Evolutionary conservation across 2,113 vertebrate genomes (phyloP).

Genomic region (Eubucco bourcierii): DNA sequence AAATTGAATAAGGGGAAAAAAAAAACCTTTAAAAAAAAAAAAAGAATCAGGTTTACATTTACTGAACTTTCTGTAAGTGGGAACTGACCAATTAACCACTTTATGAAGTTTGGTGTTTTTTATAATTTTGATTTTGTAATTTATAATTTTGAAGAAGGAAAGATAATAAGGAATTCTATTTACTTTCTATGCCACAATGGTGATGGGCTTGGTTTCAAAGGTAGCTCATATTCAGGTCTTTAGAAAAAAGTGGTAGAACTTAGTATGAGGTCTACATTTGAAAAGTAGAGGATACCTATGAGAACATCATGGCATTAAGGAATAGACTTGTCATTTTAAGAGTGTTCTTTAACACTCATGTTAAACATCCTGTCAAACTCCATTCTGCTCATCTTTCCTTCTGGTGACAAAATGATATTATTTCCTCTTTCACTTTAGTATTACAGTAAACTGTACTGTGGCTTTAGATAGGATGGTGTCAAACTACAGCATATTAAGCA

Average conservation of each 20-base stretch:
- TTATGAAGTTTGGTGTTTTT: not conserved
- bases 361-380: not conserved
- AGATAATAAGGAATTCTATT: not conserved
- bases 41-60: not conserved
- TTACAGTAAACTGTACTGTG: not conserved
- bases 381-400: not conserved
- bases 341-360: not conserved
- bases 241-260: not conserved
- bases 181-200: not conserved
- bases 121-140: not conserved
- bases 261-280: not conserved
- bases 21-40: not conserved
- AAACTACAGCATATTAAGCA: conserved; percentile 14
- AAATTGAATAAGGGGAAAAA: not conserved
- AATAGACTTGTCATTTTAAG: not conserved
- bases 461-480: conserved; percentile 1
- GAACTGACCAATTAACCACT: not conserved
- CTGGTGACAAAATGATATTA: not conserved
- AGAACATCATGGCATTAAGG: not conserved
- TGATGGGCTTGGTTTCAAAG: not conserved
- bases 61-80: not conserved
- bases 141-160: not conserved
- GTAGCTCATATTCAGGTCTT: not conserved
- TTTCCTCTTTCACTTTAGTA: not conserved
- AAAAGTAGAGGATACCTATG: not conserved